Conservation (phyloP, 30 jellyfish, hydroid and myxozoan species). For the Aurelia aurita region DNA sequence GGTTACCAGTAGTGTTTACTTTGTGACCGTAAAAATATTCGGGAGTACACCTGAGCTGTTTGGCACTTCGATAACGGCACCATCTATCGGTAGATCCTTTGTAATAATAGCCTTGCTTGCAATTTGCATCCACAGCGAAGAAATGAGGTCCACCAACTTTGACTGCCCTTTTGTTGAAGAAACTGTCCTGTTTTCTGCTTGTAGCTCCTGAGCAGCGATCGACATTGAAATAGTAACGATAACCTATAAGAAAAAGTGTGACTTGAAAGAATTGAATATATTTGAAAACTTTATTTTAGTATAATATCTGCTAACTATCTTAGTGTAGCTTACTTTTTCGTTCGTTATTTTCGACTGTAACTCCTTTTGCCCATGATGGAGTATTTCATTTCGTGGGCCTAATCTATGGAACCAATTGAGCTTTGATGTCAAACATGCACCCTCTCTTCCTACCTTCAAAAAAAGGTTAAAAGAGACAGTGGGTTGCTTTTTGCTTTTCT, state of each 20-base stretch:
- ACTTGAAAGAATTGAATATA: not conserved
- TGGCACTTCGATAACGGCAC: constrained; percentile 45
- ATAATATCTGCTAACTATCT: too few relatives aligned
- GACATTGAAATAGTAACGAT: constrained; percentile 57
- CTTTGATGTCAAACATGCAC: too few relatives aligned
- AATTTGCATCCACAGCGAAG: constrained; percentile 70
- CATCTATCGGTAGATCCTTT: constrained; percentile 29
- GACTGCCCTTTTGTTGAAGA: not conserved
- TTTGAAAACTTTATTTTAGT: too few relatives aligned
- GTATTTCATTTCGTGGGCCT: too few relatives aligned
- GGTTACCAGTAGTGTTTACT: not conserved
- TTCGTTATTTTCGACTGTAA: too few relatives aligned
- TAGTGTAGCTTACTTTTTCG: too few relatives aligned
- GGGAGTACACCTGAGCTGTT: constrained; percentile 32
- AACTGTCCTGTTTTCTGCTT: constrained; percentile 4
- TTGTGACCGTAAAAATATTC: constrained; percentile 8
- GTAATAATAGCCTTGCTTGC: constrained; percentile 69
- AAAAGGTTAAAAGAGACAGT: too few relatives aligned
- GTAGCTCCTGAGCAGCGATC: constrained; percentile 77
- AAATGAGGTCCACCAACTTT: constrained; percentile 71
- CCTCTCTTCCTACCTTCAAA: too few relatives aligned
- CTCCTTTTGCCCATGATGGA: too few relatives aligned
- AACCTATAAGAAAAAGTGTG: not conserved
- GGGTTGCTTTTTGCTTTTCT: too few relatives aligned
- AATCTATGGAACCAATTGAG: too few relatives aligned